A percentile compares a stretch with the other conserved stretches of the same genome.
Evolutionary conservation across 2,113 vertebrate genomes (phyloP).

Genomic region (Xenopus laevis): DNA sequence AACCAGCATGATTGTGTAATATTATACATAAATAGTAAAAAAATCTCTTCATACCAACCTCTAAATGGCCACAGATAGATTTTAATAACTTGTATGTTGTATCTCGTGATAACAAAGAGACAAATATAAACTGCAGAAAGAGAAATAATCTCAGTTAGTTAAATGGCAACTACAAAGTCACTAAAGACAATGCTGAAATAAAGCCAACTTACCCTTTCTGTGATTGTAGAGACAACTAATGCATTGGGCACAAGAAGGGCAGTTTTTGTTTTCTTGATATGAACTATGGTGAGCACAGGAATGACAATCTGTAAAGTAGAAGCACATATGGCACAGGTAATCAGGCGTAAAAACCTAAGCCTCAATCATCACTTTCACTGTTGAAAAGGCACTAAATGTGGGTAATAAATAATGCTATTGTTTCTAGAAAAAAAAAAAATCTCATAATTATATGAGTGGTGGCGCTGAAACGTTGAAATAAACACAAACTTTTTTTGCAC

Average conservation of each 20-base stretch:
- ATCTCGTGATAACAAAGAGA: constrained; percentile 89
- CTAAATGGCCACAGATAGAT: constrained; percentile 81
- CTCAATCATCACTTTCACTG: too few relatives aligned
- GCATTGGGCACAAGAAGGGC: constrained; percentile 93
- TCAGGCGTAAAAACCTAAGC: too few relatives aligned
- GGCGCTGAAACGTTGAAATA: too few relatives aligned
- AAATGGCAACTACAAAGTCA: not conserved
- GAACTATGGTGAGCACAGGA: constrained; percentile 78
- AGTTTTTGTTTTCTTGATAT: constrained; percentile 93
- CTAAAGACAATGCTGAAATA: not conserved
- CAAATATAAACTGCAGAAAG: constrained; percentile 82
- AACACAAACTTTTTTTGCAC: too few relatives aligned
- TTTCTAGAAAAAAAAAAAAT: too few relatives aligned
- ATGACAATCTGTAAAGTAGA: constrained; percentile 80
- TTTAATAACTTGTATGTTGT: constrained; percentile 86
- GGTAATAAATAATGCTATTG: too few relatives aligned
- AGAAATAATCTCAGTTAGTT: not conserved
- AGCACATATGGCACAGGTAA: not conserved
- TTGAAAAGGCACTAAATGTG: too few relatives aligned
- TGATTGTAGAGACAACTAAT: constrained; percentile 77
- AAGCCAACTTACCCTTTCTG: constrained; percentile 73
- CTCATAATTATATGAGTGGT: too few relatives aligned
- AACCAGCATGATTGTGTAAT: not conserved
- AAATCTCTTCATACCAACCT: constrained; percentile 61
- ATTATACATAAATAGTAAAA: not conserved